Conservation (phyloP, 1,140 invertebrate genomes). For the Vollenhovia emeryi region DNA sequence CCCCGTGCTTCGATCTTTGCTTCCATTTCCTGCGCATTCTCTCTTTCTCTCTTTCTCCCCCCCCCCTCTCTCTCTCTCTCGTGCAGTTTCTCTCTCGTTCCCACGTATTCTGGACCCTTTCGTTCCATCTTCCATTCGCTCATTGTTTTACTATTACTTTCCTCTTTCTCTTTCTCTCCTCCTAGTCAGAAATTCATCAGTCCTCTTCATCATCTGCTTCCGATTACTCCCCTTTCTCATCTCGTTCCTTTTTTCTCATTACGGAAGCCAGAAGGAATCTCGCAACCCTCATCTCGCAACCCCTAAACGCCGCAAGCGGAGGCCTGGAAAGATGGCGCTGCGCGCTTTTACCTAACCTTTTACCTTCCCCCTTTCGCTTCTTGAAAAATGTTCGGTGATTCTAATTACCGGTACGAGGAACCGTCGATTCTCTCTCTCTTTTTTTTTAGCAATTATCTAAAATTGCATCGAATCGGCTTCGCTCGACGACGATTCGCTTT, state of each 20-base stretch:
- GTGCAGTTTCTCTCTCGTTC: background rate
- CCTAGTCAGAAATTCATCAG: background rate
- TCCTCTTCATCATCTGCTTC: background rate
- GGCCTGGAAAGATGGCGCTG: constrained; percentile 49
- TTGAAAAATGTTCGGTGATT: constrained; percentile 1
- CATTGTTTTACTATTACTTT: background rate
- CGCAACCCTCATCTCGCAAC: background rate
- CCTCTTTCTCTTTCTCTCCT: background rate
- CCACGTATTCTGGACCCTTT: background rate
- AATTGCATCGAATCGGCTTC: background rate
- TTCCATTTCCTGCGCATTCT: constrained; percentile 29
- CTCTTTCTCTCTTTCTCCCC: background rate
- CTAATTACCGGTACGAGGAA: background rate
- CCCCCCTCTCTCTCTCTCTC: background rate
- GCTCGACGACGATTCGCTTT: background rate
- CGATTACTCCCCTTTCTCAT: constrained; percentile 5
- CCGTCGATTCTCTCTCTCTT: too few relatives aligned
- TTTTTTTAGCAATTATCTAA: background rate
- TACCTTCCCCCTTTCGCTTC: background rate
- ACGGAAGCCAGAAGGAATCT: background rate
- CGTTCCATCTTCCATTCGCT: background rate
- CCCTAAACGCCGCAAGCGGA: constrained; percentile 8
- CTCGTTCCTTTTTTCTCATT: constrained; percentile 24
- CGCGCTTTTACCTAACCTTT: constrained; percentile 10
- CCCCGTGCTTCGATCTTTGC: constrained; percentile 12